These are phyloP conservation scores for Ceratitis capitata DNA, from an alignment of 1,140 invertebrate genomes.

Conservation along the genomic window DNA sequence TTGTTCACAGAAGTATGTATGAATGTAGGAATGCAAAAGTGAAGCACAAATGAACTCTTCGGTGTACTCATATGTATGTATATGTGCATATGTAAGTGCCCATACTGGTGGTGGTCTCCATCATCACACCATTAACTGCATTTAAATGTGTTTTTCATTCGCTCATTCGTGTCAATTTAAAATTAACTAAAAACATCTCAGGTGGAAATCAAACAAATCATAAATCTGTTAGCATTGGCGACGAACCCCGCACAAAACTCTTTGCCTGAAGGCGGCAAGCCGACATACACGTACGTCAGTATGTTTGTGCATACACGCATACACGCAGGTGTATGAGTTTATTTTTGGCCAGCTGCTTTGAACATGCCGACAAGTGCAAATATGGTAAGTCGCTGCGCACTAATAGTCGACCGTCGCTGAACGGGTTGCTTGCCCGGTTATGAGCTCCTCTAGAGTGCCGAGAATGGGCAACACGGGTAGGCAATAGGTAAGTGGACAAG, in stretches of 20 bases:
- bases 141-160: constrained; percentile 17
- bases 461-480: neutral
- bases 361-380: constrained; percentile 20
- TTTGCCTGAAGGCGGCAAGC: neutral
- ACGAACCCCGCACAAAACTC: neutral
- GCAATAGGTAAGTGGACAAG: constrained; percentile 20
- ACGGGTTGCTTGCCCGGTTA: neutral
- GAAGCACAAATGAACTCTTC: no score
- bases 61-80: neutral
- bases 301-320: no score
- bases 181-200: constrained; percentile 37
- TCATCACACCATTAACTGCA: constrained; percentile 7
- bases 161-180: constrained; percentile 31
- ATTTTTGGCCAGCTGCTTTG: constrained; percentile 21
- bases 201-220: constrained; percentile 38
- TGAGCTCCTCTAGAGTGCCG: neutral
- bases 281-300: neutral
- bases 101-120: constrained; percentile 7
- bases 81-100: neutral
- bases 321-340: neutral
- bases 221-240: constrained; percentile 28
- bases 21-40: no score
- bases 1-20: no score
- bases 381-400: constrained; percentile 23
- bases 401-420: neutral